phyloP scores from a whole-genome alignment of 2,797 vertebrate genomes.

The Enteromius anoplus region DNA sequence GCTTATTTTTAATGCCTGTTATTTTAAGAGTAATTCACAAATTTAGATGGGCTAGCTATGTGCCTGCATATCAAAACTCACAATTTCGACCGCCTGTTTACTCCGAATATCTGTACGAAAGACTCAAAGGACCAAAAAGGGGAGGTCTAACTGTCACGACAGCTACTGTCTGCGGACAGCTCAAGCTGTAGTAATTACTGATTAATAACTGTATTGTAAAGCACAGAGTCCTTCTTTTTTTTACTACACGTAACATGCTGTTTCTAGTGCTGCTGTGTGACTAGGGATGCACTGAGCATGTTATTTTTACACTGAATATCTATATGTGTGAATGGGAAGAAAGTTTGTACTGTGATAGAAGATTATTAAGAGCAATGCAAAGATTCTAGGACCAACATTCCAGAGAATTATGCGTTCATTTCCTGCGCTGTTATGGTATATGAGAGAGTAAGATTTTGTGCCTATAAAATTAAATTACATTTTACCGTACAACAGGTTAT shows the following conservation, averaged over 20 bases:
- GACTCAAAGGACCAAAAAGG: conserved; percentile 14
- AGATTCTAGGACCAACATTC: conserved; percentile 68
- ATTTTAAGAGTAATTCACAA: conserved; percentile 1
- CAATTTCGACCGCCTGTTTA: not conserved
- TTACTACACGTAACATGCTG: conserved; percentile 46
- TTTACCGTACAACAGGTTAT: not conserved
- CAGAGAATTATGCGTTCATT: conserved; percentile 24
- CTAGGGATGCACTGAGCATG: conserved; percentile 15
- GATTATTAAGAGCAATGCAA: conserved; percentile 26
- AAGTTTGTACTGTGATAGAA: conserved; percentile 27
- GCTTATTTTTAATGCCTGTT: not conserved
- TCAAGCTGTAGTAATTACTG: conserved; percentile 35
- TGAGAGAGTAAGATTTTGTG: conserved; percentile 5
- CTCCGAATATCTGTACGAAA: not conserved
- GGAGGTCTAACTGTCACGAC: conserved; percentile 11
- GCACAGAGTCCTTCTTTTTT: conserved; percentile 26
- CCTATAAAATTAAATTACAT: not conserved
- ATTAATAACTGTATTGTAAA: conserved; percentile 29
- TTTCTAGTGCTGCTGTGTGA: conserved; percentile 40
- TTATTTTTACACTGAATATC: conserved; percentile 30
- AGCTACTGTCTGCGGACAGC: conserved; percentile 22
- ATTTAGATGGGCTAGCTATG: not conserved
- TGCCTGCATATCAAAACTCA: not conserved
- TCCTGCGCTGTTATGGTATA: conserved; percentile 26
- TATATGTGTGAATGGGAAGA: conserved; percentile 16